phyloP scores from a whole-genome alignment of 2,888 invertebrate genomes.

The Spodoptera exigua region DNA sequence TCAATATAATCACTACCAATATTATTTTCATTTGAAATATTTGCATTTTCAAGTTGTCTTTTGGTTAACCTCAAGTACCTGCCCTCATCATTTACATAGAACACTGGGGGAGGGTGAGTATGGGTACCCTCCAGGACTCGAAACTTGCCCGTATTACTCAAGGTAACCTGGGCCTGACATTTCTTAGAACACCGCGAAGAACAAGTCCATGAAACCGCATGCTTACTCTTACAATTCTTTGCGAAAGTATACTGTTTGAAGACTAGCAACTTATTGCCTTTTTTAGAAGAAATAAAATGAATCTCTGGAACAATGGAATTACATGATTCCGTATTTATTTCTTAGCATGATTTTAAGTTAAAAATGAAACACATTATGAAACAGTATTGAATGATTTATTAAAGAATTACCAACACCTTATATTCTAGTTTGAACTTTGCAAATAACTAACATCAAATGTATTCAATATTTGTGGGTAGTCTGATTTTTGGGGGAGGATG shows the following conservation, averaged over 20 bases:
- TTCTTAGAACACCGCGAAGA: slow-evolving; percentile 79
- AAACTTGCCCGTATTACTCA: slow-evolving; percentile 69
- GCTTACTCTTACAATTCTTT: slow-evolving; percentile 71
- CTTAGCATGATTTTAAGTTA: neutral
- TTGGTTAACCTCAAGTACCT: slow-evolving; percentile 70
- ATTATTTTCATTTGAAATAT: slow-evolving; percentile 3
- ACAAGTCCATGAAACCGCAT: slow-evolving; percentile 74
- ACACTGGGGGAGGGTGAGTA: slow-evolving; percentile 76
- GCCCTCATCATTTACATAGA: slow-evolving; percentile 73
- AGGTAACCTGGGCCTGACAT: slow-evolving; percentile 74
- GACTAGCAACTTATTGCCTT: slow-evolving; percentile 75
- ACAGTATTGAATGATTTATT: slow-evolving; percentile 40
- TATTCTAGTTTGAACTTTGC: slow-evolving; percentile 11
- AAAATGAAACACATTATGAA: slow-evolving; percentile 41
- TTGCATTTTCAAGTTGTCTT: slow-evolving; percentile 34
- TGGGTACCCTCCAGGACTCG: slow-evolving; percentile 68
- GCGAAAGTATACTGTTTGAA: slow-evolving; percentile 78
- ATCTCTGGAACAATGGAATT: slow-evolving; percentile 73
- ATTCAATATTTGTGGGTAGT: slow-evolving; percentile 59
- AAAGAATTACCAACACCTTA: slow-evolving; percentile 32
- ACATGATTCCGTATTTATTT: slow-evolving; percentile 1
- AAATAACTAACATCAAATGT: slow-evolving; percentile 45
- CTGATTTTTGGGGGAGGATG: slow-evolving; percentile 68
- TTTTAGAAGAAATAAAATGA: slow-evolving; percentile 79
- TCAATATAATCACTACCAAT: slow-evolving; percentile 11